Percentiles rank a stretch among this genome's conserved stretches.
Evolutionary conservation across 2,888 invertebrate species (phyloP).

Genomic region (Augiades crinisus): DNA sequence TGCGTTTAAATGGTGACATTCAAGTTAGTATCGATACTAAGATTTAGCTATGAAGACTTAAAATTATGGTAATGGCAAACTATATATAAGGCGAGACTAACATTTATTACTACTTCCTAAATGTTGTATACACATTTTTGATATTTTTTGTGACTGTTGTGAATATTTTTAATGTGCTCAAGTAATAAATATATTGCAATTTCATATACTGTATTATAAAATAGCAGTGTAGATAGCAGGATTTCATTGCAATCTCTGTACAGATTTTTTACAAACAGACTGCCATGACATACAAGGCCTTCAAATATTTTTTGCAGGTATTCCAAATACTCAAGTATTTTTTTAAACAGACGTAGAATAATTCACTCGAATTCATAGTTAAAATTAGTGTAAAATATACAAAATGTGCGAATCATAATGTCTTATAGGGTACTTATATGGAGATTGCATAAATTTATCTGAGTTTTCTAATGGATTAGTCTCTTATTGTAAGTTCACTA

Average conservation of each 20-base stretch:
- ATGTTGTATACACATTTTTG: background rate
- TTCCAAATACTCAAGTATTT: slow-evolving; percentile 12
- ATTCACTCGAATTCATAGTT: slow-evolving; percentile 8
- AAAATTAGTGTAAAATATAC: slow-evolving; percentile 7
- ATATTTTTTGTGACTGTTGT: background rate
- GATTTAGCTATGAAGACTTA: slow-evolving; percentile 19
- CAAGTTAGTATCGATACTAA: slow-evolving; percentile 5
- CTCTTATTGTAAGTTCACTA: too few species aligned
- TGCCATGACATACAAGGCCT: background rate
- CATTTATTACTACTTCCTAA: background rate
- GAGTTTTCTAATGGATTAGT: too few species aligned
- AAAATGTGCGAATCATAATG: too few species aligned
- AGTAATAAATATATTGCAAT: background rate
- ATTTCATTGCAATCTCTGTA: background rate
- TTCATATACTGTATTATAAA: background rate
- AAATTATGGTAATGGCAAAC: slow-evolving; percentile 11
- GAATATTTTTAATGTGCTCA: background rate
- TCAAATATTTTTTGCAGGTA: background rate
- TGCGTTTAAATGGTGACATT: slow-evolving; percentile 43
- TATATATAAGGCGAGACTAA: background rate
- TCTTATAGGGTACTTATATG: too few species aligned
- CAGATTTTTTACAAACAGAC: background rate
- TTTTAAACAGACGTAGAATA: background rate
- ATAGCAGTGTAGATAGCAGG: background rate
- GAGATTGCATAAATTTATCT: too few species aligned